phyloP scores from a whole-genome alignment of 2,888 invertebrate genomes.

The Philaethria dido region DNA sequence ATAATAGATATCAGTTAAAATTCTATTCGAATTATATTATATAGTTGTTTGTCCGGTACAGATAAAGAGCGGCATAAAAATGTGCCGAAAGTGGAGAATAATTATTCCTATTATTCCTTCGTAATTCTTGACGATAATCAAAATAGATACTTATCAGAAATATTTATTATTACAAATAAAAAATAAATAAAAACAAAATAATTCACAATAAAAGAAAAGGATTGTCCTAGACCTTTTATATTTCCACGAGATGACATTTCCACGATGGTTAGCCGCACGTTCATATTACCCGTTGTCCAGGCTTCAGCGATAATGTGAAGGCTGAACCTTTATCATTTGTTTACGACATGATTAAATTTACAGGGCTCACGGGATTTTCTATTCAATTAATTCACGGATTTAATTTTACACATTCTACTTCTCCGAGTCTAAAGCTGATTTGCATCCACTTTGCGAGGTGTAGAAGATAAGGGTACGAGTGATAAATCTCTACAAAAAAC shows the following conservation, averaged over 20 bases:
- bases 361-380: conserved; percentile 66
- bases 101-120: no score
- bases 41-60: no score
- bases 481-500: conserved; percentile 9
- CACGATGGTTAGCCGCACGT: conserved; percentile 76
- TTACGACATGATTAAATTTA: conserved; percentile 78
- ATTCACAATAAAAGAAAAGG: neutral
- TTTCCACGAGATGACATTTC: conserved; percentile 67
- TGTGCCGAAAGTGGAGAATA: no score
- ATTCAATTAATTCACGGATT: conserved; percentile 60
- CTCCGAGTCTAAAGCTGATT: conserved; percentile 18
- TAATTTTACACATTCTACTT: conserved; percentile 37
- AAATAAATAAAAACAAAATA: neutral
- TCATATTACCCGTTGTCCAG: conserved; percentile 74
- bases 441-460: conserved; percentile 23
- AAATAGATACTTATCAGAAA: neutral
- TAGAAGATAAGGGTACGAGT: conserved; percentile 13
- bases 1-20: no score
- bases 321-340: conserved; percentile 78
- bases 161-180: neutral
- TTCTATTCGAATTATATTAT: no score
- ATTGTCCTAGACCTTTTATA: neutral
- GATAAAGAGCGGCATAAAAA: no score
- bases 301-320: conserved; percentile 71
- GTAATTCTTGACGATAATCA: neutral